Evolutionary conservation across 2,797 vertebrate species (phyloP), one percentile per base, ranked within the genome.

Genomic region (Smutsia temminckii): DNA sequence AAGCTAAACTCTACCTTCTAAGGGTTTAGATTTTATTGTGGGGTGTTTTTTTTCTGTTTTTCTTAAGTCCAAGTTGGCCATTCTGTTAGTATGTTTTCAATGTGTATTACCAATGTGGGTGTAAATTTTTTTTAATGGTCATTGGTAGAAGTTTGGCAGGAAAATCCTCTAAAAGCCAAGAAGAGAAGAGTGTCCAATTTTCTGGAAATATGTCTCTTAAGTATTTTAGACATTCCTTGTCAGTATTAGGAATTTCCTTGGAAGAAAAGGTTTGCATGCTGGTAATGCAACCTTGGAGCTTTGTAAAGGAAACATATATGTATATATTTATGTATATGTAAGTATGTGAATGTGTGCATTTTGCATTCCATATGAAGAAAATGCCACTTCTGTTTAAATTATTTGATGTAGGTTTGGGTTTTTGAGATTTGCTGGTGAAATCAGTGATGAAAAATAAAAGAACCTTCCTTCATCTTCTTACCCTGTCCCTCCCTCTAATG

Each of bases 181-280:
- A 94, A 97, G 72, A 97, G 74, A 97, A 84, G 18, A 95, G 91
- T 93, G 95, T 96, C 93, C 97, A 93, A 91, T 93, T 98, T 98
- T 96, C 96, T 98, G 97, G 96, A 96, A 37, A 83, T 95, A 72
- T 59, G 93, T 96, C 93, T 4, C 4, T 91, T 91, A 98, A 97
- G 95, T 97, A 97, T 97, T 97, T 97, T n/a, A 13, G 94, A 98
- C 98, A 98, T 98, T 98, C 98, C 98, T 96, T 85, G 93, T 95
- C 98, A 98, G 97, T 98, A 98, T 98, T 98, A 98, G 98, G 97
- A 98, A 85, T 95, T 97, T 97, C 97, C 89, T 37, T 93, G 97
- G 95, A 93, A 91, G 51, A 93, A 86, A 32, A 94, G 97, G 53
- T 98, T 98, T 98, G 98, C 98, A 94, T 97, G 98, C 98, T 98